Conservation (phyloP, 1,140 invertebrate genomes). For the Paracyclopina nana region DNA sequence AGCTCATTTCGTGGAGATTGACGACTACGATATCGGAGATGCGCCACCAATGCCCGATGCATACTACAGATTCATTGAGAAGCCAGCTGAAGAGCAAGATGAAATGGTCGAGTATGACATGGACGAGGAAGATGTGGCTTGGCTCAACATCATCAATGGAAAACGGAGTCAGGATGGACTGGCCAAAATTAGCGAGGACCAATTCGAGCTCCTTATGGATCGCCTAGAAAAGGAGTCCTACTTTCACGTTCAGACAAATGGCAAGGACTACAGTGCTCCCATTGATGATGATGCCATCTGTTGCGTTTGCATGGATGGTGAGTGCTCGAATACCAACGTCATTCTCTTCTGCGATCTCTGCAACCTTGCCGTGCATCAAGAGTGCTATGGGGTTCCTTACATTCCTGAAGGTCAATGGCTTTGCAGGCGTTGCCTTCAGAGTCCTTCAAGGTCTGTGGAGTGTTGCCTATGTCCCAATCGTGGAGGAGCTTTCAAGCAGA, state of each 20-base stretch:
- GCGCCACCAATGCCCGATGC: conserved; percentile 53
- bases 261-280: conserved; percentile 34
- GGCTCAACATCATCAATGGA: conserved; percentile 72
- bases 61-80: conserved; percentile 75
- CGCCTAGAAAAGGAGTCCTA: conserved; percentile 91
- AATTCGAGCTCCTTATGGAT: conserved; percentile 86
- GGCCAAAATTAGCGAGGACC: conserved; percentile 50
- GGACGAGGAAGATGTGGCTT: conserved; percentile 88
- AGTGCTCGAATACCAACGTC: conserved; percentile 89
- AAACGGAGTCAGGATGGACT: conserved; percentile 43
- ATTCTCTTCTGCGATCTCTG: conserved; percentile 99
- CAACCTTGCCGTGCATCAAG: conserved; percentile 94
- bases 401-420: conserved; percentile 98
- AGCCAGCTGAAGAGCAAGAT: conserved; percentile 78
- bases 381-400: conserved; percentile 97
- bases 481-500: conserved; percentile 96
- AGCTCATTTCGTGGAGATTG: conserved; percentile 52
- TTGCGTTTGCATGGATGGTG: conserved; percentile 71
- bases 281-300: conserved; percentile 96
- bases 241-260: conserved; percentile 43
- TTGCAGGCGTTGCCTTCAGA: conserved; percentile 79
- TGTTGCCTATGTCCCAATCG: conserved; percentile 87
- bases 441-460: conserved; percentile 80
- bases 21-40: conserved; percentile 52
- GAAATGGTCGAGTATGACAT: conserved; percentile 90